Percentiles rank a stretch among this genome's conserved stretches.
phyloP scores from a whole-genome alignment of 37 sponge, comb jelly and placozoan species.

The Oopsacas minuta region DNA sequence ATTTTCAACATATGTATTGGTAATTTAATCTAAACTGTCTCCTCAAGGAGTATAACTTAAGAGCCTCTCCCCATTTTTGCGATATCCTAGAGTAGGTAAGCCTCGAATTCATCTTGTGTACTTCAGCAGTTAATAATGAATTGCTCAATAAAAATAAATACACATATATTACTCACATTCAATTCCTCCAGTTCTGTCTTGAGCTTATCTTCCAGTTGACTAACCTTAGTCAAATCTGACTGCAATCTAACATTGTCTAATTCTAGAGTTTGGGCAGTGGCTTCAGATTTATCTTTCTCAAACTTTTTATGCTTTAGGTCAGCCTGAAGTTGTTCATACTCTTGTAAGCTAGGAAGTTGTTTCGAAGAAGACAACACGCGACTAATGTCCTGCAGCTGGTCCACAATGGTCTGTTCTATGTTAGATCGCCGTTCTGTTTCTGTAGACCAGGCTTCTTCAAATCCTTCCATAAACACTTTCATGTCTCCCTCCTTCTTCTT shows the following conservation, averaged over 20 bases:
- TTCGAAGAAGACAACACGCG: not conserved
- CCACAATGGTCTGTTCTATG: slow-evolving; percentile 27
- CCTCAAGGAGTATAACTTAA: no score
- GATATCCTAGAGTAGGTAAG: no score
- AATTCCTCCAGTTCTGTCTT: not conserved
- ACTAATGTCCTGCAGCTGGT: slow-evolving; percentile 22
- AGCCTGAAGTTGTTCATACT: slow-evolving; percentile 43
- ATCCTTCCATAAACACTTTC: slow-evolving; percentile 28
- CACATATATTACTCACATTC: not conserved
- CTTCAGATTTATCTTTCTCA: slow-evolving; percentile 72
- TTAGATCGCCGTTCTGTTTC: slow-evolving; percentile 20
- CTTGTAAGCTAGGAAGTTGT: not conserved
- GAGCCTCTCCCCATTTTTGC: no score
- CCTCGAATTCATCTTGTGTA: no score
- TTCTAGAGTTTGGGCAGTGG: slow-evolving; percentile 47
- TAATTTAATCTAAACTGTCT: no score
- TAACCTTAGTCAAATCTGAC: not conserved
- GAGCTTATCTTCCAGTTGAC: not conserved
- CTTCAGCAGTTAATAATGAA: no score
- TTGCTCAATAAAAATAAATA: no score
- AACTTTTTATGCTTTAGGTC: slow-evolving; percentile 63
- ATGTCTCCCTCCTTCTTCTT: slow-evolving; percentile 60
- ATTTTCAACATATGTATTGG: no score
- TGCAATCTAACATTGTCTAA: slow-evolving; percentile 17
- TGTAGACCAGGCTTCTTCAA: slow-evolving; percentile 11